Conservation (phyloP, 2,888 invertebrate species). For the Drosophila mercatorum region DNA sequence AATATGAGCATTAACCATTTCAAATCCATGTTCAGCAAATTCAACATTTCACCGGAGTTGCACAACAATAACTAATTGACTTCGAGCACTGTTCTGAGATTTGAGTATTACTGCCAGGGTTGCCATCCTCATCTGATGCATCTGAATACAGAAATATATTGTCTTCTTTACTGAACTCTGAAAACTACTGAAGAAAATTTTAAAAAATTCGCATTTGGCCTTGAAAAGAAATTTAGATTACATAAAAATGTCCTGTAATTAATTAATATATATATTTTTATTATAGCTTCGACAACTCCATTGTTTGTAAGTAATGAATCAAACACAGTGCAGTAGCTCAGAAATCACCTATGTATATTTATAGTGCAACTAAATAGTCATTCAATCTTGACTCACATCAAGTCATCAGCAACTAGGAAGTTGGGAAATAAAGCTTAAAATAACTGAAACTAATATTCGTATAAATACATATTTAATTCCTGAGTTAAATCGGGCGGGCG, state of each 20-base stretch:
- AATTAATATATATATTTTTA: background rate
- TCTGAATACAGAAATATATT: background rate
- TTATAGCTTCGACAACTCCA: background rate
- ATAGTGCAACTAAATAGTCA: background rate
- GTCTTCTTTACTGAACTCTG: background rate
- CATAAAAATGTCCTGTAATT: background rate
- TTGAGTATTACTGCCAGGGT: background rate
- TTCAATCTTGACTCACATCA: background rate
- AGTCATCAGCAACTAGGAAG: background rate
- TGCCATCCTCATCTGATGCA: background rate
- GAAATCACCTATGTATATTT: background rate
- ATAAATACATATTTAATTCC: too few relatives aligned
- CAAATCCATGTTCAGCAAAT: constrained; percentile 9
- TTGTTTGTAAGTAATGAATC: background rate
- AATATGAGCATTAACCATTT: background rate
- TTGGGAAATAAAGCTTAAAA: too few relatives aligned
- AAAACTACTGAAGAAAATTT: background rate
- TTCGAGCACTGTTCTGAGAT: background rate
- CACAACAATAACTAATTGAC: background rate
- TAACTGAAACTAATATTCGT: too few relatives aligned
- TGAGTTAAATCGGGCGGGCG: too few relatives aligned
- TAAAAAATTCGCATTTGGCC: background rate
- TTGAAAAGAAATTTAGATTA: background rate
- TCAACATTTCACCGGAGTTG: background rate
- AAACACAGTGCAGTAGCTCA: too few relatives aligned